Evolutionary conservation across 37 sponge, comb jelly and placozoan genomes (phyloP).

Genomic region (Haliclona indistincta): DNA sequence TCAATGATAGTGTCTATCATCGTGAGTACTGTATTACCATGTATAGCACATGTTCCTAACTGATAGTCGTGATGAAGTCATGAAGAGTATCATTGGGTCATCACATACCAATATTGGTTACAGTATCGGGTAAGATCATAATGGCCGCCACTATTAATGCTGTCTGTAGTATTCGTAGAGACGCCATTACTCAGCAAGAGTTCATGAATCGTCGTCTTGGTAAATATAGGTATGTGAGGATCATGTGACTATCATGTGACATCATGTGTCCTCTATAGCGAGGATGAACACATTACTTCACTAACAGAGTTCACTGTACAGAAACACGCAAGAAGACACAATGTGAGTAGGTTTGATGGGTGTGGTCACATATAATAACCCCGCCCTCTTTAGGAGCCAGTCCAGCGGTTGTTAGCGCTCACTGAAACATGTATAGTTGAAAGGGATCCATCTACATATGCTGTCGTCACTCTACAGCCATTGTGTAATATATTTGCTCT

Average conservation of each 20-base stretch:
- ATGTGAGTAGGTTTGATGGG: conserved; percentile 32
- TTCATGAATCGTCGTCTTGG: conserved; percentile 72
- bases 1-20: conserved; percentile 5
- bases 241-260: background rate
- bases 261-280: conserved; percentile 45
- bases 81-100: conserved; percentile 36
- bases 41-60: conserved; percentile 83
- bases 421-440: conserved; percentile 97
- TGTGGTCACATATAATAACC: background rate
- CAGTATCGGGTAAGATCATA: conserved; percentile 60
- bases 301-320: conserved; percentile 92
- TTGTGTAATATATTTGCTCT: conserved; percentile 91
- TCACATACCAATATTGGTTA: conserved; percentile 65
- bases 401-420: conserved; percentile 80
- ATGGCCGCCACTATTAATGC: no score
- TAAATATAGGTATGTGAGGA: conserved; percentile 62
- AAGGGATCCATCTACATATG: conserved; percentile 96
- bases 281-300: conserved; percentile 94
- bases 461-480: conserved; percentile 81
- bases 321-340: conserved; percentile 72
- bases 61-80: conserved; percentile 75
- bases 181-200: conserved; percentile 48
- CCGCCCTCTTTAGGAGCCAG: conserved; percentile 67
- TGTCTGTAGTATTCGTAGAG: conserved; percentile 56
- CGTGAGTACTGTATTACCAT: background rate